Conservation (phyloP, 2,888 invertebrate species). For the Anorthoa munda region DNA sequence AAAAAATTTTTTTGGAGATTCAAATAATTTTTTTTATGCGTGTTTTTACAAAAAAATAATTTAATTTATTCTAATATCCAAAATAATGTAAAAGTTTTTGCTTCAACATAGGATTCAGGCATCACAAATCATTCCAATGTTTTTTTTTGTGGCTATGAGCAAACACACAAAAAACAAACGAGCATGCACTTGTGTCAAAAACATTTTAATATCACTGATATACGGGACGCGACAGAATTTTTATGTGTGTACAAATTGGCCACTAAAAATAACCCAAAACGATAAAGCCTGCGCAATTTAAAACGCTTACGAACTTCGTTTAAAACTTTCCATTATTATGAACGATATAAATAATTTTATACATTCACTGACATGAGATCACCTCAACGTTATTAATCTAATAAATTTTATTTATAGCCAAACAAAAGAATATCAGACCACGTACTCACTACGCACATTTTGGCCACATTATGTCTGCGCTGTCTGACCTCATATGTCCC, state of each 20-base stretch:
- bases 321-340: conserved; percentile 60
- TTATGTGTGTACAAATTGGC: conserved; percentile 34
- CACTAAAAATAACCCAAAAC: conserved; percentile 52
- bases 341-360: conserved; percentile 59
- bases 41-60: no score
- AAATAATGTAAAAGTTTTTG: not conserved
- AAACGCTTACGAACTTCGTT: conserved; percentile 38
- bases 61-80: no score
- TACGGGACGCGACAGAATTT: conserved; percentile 37
- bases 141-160: not conserved
- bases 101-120: not conserved
- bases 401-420: conserved; percentile 71
- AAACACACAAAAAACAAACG: no score
- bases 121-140: not conserved
- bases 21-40: no score
- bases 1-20: no score
- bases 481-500: conserved; percentile 77
- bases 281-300: conserved; percentile 53
- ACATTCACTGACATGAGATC: conserved; percentile 50
- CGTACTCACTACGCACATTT: conserved; percentile 68
- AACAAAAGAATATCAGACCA: conserved; percentile 65
- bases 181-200: not conserved
- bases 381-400: conserved; percentile 59
- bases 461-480: conserved; percentile 75
- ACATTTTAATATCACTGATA: conserved; percentile 41